Percentiles rank a stretch among this genome's conserved stretches.
These are phyloP conservation scores for Lasioglossum oenotherae DNA, from an alignment of 2,888 invertebrate genomes.

Conservation along the genomic window DNA sequence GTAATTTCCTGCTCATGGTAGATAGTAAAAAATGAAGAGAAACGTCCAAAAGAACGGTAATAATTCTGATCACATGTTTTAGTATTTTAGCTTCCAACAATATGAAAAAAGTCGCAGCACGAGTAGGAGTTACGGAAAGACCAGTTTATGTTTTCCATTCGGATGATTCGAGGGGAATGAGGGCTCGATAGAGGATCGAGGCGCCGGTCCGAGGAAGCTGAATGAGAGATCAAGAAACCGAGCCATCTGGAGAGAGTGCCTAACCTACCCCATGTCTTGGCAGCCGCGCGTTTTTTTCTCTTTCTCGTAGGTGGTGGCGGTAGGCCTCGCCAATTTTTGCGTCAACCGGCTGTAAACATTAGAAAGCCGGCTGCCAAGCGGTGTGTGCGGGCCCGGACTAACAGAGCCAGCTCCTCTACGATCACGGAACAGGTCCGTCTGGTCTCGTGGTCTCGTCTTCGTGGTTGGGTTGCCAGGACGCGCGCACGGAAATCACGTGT, in stretches of 20 bases:
- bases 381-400: conserved; percentile 18
- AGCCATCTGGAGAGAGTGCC: conserved; percentile 65
- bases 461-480: conserved; percentile 51
- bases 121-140: not conserved
- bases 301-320: conserved; percentile 74
- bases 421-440: conserved; percentile 15
- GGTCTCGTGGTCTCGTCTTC: conserved; percentile 3
- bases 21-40: not conserved
- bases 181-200: not conserved
- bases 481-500: conserved; percentile 61
- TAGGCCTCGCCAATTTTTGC: conserved; percentile 82
- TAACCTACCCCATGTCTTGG: conserved; percentile 83
- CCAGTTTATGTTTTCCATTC: not conserved
- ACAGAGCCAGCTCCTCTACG: conserved; percentile 26
- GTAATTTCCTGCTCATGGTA: too few species aligned
- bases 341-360: conserved; percentile 82
- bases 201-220: not conserved
- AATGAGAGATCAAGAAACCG: conserved; percentile 23
- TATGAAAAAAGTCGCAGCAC: too few species aligned
- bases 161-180: not conserved
- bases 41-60: not conserved
- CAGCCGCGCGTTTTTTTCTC: conserved; percentile 75
- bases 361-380: conserved; percentile 81
- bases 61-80: not conserved
- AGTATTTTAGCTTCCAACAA: not conserved